These are phyloP conservation scores for Salarias fasciatus DNA, from an alignment of 2,797 vertebrate species.

Conservation along the genomic window DNA sequence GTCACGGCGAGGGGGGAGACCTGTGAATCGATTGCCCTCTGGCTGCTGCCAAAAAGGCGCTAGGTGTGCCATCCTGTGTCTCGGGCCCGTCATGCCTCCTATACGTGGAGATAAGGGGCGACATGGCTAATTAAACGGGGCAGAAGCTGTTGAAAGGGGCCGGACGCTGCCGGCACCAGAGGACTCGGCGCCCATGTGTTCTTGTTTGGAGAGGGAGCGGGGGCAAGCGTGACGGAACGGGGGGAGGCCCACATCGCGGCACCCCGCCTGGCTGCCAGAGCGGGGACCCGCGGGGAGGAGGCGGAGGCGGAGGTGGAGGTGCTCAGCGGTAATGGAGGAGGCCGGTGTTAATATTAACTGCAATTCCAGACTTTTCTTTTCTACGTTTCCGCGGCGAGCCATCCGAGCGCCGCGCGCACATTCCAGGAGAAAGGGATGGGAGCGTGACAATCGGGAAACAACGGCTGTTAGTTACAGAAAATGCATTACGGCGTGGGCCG, in stretches of 20 bases:
- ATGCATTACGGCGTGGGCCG: conserved; percentile 96
- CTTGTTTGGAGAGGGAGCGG: conserved; percentile 58
- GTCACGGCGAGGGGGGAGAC: conserved; percentile 42
- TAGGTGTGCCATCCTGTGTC: conserved; percentile 54
- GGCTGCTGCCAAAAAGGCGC: conserved; percentile 46
- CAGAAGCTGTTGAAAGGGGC: conserved; percentile 77
- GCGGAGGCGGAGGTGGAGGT: conserved; percentile 48
- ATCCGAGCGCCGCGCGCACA: conserved; percentile 74
- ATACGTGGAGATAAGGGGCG: conserved; percentile 46
- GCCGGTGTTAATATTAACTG: conserved; percentile 86
- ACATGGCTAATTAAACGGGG: conserved; percentile 77
- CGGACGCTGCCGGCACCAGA: conserved; percentile 62
- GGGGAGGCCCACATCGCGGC: conserved; percentile 65
- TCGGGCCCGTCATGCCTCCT: conserved; percentile 48
- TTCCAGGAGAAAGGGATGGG: conserved; percentile 94
- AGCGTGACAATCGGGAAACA: conserved; percentile 99
- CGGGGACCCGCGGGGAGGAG: conserved; percentile 39
- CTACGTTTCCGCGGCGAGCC: conserved; percentile 40
- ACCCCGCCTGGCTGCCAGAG: conserved; percentile 73
- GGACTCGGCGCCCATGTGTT: conserved; percentile 76
- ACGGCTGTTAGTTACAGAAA: conserved; percentile 99
- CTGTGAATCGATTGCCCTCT: conserved; percentile 67
- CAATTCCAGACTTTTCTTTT: conserved; percentile 86
- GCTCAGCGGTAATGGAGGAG: conserved; percentile 47
- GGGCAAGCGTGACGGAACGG: conserved; percentile 68